Percentiles rank a stretch among this genome's conserved stretches.
These are phyloP conservation scores for Laspeyria flexula DNA, from an alignment of 2,888 invertebrate genomes.

Conservation along the genomic window DNA sequence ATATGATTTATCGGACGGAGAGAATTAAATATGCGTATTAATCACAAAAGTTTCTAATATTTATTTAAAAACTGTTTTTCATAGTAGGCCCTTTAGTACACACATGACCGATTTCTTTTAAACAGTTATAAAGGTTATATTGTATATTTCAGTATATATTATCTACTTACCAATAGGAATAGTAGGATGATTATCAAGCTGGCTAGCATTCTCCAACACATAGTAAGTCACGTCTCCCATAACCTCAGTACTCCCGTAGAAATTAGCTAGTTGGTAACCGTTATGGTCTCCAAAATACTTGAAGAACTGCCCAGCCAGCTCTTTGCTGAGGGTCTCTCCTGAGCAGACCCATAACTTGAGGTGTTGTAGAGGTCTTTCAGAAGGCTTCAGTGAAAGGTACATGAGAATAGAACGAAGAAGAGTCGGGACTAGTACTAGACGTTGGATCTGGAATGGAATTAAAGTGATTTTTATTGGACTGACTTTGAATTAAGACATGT, in stretches of 20 bases:
- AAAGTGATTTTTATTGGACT: too few relatives aligned
- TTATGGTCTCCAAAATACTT: conserved; percentile 88
- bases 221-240: conserved; percentile 96
- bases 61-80: too few relatives aligned
- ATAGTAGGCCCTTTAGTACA: too few relatives aligned
- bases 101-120: too few relatives aligned
- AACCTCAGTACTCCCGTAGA: conserved; percentile 96
- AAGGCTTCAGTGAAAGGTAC: conserved; percentile 88
- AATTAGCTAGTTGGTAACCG: conserved; percentile 91
- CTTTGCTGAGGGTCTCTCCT: conserved; percentile 91
- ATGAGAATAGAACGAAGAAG: conserved; percentile 92
- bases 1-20: too few relatives aligned
- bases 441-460: conserved; percentile 89
- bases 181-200: conserved; percentile 88
- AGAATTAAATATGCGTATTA: too few relatives aligned
- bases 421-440: conserved; percentile 94
- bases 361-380: conserved; percentile 82
- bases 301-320: conserved; percentile 91
- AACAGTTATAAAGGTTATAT: too few relatives aligned
- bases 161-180: conserved; percentile 93
- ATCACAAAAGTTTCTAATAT: too few relatives aligned
- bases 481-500: too few relatives aligned
- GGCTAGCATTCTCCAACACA: conserved; percentile 86
- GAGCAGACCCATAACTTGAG: conserved; percentile 94
- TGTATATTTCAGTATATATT: too few relatives aligned